Evolutionary conservation across 2,888 invertebrate genomes (phyloP).

Genomic region (Germaria angustata): DNA sequence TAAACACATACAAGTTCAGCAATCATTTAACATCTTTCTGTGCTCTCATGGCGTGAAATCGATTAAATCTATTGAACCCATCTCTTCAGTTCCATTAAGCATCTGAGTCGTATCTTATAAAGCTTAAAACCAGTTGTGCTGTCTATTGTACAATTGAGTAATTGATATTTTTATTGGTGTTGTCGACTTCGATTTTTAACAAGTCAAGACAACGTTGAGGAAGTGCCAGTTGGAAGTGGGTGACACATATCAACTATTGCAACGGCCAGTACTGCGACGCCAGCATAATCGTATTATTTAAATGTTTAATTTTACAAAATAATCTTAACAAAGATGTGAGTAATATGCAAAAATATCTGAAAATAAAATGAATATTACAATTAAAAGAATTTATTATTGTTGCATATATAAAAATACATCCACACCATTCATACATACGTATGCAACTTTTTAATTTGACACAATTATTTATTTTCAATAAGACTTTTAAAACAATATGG

Average conservation of each 20-base stretch:
- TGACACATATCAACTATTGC: constrained; percentile 44
- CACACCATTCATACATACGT: neutral
- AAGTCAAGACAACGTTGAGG: constrained; percentile 19
- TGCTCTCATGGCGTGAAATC: neutral
- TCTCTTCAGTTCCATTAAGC: neutral
- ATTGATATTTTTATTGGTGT: constrained; percentile 31
- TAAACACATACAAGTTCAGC: neutral
- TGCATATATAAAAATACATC: too few species aligned
- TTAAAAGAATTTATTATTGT: too few species aligned
- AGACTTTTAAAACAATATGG: neutral
- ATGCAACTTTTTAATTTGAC: neutral
- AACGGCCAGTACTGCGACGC: constrained; percentile 27
- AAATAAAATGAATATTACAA: too few species aligned
- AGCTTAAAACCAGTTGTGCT: constrained; percentile 30
- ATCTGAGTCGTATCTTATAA: constrained; percentile 3
- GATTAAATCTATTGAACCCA: neutral
- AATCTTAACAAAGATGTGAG: constrained; percentile 42
- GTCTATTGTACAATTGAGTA: constrained; percentile 44
- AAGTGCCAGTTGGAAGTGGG: constrained; percentile 52
- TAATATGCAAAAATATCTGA: constrained; percentile 17
- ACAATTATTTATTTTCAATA: neutral
- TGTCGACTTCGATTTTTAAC: neutral
- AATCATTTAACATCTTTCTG: constrained; percentile 16
- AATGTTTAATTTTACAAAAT: constrained; percentile 40
- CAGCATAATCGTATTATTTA: constrained; percentile 35